Conservation (phyloP, 53 echinoderm and acorn worm genomes). For the Astropecten irregularis region DNA sequence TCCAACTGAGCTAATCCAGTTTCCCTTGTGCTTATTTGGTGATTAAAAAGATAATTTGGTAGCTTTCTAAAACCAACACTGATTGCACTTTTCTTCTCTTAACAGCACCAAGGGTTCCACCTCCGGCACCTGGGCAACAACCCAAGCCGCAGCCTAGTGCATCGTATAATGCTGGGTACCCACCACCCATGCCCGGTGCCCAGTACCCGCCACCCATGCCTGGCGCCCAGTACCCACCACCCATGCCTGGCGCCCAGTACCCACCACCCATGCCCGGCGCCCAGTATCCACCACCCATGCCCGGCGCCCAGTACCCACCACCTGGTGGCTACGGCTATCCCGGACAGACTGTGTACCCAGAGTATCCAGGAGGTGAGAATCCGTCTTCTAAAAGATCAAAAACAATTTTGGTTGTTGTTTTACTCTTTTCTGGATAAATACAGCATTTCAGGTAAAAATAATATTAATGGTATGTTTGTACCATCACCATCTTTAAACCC, state of each 20-base stretch:
- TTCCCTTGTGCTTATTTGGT: no score
- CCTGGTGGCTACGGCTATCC: conserved; percentile 27
- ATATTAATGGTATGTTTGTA: no score
- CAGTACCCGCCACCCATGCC: conserved; percentile 36
- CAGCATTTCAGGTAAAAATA: no score
- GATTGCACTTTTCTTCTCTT: no score
- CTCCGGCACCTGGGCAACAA: conserved; percentile 38
- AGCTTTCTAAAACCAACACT: no score
- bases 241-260: conserved; percentile 27
- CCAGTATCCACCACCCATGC: conserved; percentile 29
- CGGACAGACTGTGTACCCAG: conserved; percentile 32
- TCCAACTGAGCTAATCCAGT: no score
- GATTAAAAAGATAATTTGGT: no score
- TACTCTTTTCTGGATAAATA: no score
- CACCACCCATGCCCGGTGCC: conserved; percentile 62
- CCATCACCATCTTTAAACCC: no score
- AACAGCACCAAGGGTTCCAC: conserved; percentile 66
- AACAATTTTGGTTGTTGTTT: no score
- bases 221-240: not conserved
- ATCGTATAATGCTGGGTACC: conserved; percentile 32
- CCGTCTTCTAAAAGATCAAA: not conserved
- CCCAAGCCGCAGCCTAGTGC: conserved; percentile 19
- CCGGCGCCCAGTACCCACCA: conserved; percentile 41
- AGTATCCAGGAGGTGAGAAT: conserved; percentile 35
- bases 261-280: conserved; percentile 63